Conservation (phyloP, 1,140 invertebrate species). For the Scaptomyza pallida region DNA sequence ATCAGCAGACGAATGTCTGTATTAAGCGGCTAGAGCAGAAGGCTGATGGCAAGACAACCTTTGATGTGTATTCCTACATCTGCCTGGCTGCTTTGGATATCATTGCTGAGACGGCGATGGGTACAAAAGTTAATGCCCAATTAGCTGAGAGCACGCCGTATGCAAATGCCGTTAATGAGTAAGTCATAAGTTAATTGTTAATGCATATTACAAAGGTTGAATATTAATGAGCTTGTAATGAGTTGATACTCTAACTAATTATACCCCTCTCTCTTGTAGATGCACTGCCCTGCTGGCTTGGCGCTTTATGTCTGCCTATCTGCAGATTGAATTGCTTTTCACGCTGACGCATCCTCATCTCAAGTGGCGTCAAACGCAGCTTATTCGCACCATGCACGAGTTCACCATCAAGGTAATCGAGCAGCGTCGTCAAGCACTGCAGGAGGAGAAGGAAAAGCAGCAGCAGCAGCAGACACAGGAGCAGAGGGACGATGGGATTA, state of each 20-base stretch:
- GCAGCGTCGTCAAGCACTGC: slow-evolving; percentile 69
- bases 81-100: slow-evolving; percentile 80
- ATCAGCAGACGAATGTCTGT: slow-evolving; percentile 89
- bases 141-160: slow-evolving; percentile 88
- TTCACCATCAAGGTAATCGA: slow-evolving; percentile 87
- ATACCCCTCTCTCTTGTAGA: slow-evolving; percentile 23
- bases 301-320: slow-evolving; percentile 61
- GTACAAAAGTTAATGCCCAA: slow-evolving; percentile 90
- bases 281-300: slow-evolving; percentile 61
- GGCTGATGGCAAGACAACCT: slow-evolving; percentile 84
- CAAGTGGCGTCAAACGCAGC: slow-evolving; percentile 85
- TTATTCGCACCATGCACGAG: slow-evolving; percentile 87
- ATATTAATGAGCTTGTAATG: too few species aligned
- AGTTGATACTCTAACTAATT: too few species aligned
- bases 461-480: not conserved
- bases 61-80: slow-evolving; percentile 67
- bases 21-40: slow-evolving; percentile 85
- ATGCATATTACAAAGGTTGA: too few species aligned
- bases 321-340: slow-evolving; percentile 66
- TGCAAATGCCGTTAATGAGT: slow-evolving; percentile 88
- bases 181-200: slow-evolving; percentile 39
- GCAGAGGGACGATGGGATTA: slow-evolving; percentile 49
- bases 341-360: slow-evolving; percentile 61
- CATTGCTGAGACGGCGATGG: slow-evolving; percentile 92
- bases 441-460: slow-evolving; percentile 20